Conservation (phyloP, 2,113 vertebrate genomes). For the Semnornis frantzii region DNA sequence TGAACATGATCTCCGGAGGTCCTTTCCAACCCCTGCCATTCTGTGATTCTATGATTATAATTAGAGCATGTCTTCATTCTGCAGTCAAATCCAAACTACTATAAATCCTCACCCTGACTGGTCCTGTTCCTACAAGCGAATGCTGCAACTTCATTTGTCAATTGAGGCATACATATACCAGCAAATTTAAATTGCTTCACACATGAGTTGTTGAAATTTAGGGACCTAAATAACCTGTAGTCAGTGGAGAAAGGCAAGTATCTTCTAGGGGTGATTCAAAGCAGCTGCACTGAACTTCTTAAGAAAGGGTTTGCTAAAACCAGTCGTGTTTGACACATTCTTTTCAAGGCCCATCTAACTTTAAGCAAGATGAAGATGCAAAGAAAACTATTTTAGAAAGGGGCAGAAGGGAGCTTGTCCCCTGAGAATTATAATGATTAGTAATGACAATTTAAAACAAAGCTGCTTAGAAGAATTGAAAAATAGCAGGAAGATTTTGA, state of each 20-base stretch:
- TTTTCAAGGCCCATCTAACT: no score
- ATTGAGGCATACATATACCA: not conserved
- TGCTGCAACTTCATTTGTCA: not conserved
- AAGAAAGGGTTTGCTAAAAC: no score
- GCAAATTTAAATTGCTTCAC: not conserved
- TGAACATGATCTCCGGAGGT: not conserved
- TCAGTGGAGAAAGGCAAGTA: no score
- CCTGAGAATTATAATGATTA: not conserved
- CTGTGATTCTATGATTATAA: not conserved
- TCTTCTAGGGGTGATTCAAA: no score
- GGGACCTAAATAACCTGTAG: not conserved
- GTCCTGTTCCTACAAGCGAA: not conserved
- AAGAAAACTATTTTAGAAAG: not conserved
- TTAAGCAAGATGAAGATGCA: no score
- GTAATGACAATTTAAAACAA: not conserved
- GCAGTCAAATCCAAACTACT: not conserved
- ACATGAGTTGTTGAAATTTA: not conserved
- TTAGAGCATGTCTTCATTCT: not conserved
- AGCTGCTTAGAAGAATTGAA: not conserved
- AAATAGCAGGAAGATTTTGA: not conserved
- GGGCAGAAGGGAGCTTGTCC: rapidly evolving
- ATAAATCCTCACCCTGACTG: not conserved
- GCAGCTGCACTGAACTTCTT: no score
- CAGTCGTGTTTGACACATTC: no score
- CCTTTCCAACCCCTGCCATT: no score